Conservation (phyloP, 2,113 vertebrate genomes). For the Paradoxurus hermaphroditus region DNA sequence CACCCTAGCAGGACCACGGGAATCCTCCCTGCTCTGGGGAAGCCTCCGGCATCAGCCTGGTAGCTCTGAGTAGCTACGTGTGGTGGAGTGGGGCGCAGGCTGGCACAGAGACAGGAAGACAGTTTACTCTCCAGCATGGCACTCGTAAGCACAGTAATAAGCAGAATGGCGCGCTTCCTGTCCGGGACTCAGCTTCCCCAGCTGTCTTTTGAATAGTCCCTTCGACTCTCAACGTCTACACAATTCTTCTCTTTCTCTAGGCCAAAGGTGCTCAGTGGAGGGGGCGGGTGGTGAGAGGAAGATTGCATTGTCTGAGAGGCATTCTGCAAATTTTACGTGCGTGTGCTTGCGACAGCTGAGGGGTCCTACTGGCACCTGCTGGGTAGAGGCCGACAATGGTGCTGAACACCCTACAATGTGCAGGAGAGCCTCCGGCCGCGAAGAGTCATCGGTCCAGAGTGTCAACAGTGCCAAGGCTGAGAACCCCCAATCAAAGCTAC, state of each 20-base stretch:
- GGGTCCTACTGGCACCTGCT: neutral
- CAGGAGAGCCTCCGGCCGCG: neutral
- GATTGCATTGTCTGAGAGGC: neutral
- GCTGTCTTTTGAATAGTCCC: neutral
- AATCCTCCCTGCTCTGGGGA: neutral
- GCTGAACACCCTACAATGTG: neutral
- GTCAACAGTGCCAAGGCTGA: neutral
- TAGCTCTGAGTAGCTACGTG: neutral
- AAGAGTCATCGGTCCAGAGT: neutral
- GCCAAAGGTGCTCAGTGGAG: neutral
- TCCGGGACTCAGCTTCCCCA: conserved; percentile 1
- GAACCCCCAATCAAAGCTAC: neutral
- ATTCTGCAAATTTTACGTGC: neutral
- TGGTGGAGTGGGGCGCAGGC: neutral
- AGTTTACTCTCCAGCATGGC: neutral
- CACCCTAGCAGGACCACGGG: neutral
- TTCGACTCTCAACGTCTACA: neutral
- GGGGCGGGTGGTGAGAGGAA: neutral
- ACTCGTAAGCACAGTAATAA: neutral
- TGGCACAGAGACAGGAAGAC: neutral
- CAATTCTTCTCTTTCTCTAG: neutral
- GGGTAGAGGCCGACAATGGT: neutral
- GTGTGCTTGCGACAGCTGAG: neutral
- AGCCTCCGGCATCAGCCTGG: neutral
- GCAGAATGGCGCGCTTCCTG: neutral